Evolutionary conservation across 2,113 vertebrate species (phyloP), one percentile per base, ranked within the genome.

Genomic region (Eretmochelys imbricata): DNA sequence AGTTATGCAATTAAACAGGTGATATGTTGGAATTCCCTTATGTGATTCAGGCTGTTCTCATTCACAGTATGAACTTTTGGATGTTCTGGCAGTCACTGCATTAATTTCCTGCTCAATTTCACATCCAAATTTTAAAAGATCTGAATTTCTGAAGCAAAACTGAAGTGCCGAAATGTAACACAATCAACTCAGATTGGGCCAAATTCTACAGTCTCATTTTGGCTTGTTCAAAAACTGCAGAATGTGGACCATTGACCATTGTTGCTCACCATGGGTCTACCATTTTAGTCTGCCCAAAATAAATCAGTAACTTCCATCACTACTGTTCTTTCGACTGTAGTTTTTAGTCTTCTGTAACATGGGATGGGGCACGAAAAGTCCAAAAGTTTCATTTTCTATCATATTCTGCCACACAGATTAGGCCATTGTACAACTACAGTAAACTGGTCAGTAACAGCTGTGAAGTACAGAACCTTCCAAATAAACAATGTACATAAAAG

Each of bases 61-160:
- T 86, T 78, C 48, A 17, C 53, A 20, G 22, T 83, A 81, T 69
- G 84, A 97, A 91, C 80, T 95, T 75, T 6, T 93, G 57, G 57
- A 87, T 91, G 62, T 94, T 62, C 75, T 96, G 88, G 86, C 86
- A 96, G 76, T 35, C 13, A 93, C n/a, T 87, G 85, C 51, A 96
- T 96, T 97, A 2, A 96, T 96, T 97, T 97, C 93, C 94, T 97
- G 92, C 78, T 89, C 80, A 82, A 19, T 25, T 91, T 86, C 84
- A 10, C 48, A 87, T 86, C 80, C 49, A 87, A 72, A 87, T 35
- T 62, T 65, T 76, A 92, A 83, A 38, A 89, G 83, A 65, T 17
- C 38, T 75, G 27, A 85, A 90, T 88, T 91, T 85, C 75, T 10
- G 72, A 54, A 75, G 10, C 69, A 75, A 84, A 96, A 84, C 6